Evolutionary conservation across 2,113 vertebrate genomes (phyloP).

Genomic region (Brachypodius melanocephalos): DNA sequence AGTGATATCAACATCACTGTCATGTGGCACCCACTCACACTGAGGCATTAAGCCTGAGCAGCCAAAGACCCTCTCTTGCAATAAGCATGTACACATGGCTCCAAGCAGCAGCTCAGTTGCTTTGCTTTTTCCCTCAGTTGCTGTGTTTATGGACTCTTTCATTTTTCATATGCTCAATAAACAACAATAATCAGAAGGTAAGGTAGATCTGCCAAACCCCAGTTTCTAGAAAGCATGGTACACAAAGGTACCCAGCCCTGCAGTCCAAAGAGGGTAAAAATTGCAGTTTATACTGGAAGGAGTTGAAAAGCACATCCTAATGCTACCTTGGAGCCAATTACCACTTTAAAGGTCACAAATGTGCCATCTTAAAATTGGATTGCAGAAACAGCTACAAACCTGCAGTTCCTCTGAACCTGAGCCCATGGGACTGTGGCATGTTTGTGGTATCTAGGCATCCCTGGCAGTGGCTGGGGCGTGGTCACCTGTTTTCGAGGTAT

Average conservation of each 20-base stretch:
- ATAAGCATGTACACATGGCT: background rate
- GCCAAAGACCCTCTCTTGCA: background rate
- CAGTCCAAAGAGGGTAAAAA: background rate
- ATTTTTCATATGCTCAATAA: background rate
- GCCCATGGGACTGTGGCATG: background rate
- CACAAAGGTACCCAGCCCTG: background rate
- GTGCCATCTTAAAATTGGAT: background rate
- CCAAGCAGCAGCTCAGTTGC: background rate
- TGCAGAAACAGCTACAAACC: background rate
- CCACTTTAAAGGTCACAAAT: background rate
- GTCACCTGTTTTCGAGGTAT: background rate
- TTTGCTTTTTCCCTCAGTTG: background rate
- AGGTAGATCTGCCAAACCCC: background rate
- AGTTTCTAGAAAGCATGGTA: background rate
- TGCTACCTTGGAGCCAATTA: background rate
- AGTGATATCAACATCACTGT: background rate
- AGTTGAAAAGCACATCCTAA: background rate
- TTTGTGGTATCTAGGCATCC: background rate
- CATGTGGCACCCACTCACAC: fast-evolving
- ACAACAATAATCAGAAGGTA: background rate
- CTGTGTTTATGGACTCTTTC: background rate
- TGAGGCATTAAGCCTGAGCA: background rate
- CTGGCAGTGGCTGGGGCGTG: background rate
- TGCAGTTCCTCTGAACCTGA: background rate
- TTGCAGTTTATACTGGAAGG: background rate